A percentile compares a stretch with the other conserved stretches of the same genome.
Evolutionary conservation across 2,113 vertebrate species (phyloP).

Genomic region (Tylochromis polylepis): DNA sequence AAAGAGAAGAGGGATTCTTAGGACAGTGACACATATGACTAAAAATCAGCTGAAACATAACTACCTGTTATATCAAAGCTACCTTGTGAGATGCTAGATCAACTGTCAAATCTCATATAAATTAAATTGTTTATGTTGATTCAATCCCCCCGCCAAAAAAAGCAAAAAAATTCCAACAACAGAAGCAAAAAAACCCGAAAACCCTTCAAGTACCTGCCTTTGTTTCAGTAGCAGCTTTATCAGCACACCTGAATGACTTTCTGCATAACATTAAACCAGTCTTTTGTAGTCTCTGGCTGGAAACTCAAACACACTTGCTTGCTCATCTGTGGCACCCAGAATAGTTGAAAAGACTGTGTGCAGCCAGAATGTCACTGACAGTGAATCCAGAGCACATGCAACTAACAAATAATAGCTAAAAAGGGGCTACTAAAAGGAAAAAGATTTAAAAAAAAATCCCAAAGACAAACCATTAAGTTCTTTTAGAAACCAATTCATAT

Average conservation of each 20-base stretch:
- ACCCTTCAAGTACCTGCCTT: neutral
- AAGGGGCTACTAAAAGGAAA: neutral
- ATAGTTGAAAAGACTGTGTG: neutral
- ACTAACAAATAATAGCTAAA: neutral
- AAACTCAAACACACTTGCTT: neutral
- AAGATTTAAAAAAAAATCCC: neutral
- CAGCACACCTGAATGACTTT: neutral
- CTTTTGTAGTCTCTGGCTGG: neutral
- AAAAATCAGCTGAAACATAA: neutral
- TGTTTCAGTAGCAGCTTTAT: neutral
- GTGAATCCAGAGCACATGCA: neutral
- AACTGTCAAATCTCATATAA: neutral
- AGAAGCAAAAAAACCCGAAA: neutral
- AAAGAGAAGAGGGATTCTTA: neutral
- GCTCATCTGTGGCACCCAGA: neutral
- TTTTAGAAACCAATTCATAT: neutral
- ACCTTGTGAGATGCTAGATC: neutral
- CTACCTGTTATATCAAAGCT: neutral
- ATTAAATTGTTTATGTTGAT: neutral
- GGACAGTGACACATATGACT: neutral
- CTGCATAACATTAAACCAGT: neutral
- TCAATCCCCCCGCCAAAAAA: rapidly evolving
- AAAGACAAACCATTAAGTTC: neutral
- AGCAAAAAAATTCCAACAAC: neutral
- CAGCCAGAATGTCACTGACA: neutral